Evolutionary conservation across 2,113 vertebrate genomes (phyloP), one percentile per base, ranked within the genome.

Genomic region (Globicephala melas): DNA sequence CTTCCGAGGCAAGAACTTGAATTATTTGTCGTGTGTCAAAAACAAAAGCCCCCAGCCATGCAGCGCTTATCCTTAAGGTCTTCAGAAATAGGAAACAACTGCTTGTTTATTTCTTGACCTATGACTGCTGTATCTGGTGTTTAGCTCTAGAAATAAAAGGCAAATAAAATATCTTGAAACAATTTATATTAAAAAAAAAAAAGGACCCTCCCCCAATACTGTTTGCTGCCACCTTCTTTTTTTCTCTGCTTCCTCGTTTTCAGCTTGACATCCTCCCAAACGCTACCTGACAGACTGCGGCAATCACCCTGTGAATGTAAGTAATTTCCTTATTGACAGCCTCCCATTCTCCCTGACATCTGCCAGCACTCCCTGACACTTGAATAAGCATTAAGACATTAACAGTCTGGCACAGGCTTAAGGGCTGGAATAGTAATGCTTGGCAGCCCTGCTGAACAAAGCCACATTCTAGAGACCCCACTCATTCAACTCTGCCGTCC

Each of bases 321-420:
- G 97, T 97, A 95, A 98, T 99, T 98, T 98, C 98, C 98, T 97
- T 98, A 97, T 89, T 98, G 98, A 99, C 98, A 98, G 98, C 95
- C 97, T 97, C 98, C 97, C 98, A 98, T 98, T 98, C 98, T 98
- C 96, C 62, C 97, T 97, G 98, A 98, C 98, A 99, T 98, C 98
- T 98, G 98, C 97, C 98, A 98, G 97, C 96, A 76, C 96, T 98
- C 98, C 89, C 96, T 98, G 98, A 98, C 98, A 98, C 97, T 97
- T 97, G 98, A 98, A 99, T 98, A 98, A 98, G 97, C 98, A 99
- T 98, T 98, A 98, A 98, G 98, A 98, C 98, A 97, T 98, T 98
- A 98, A 98, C 97, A 97, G 96, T 91, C 97, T 98, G 98, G 98
- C 97, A 96, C 80, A 98, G 95, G 97, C 98, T 98, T 97, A 95